phyloP scores from a whole-genome alignment of 2,888 invertebrate genomes.

The Branchipolynoe longqiensis region DNA sequence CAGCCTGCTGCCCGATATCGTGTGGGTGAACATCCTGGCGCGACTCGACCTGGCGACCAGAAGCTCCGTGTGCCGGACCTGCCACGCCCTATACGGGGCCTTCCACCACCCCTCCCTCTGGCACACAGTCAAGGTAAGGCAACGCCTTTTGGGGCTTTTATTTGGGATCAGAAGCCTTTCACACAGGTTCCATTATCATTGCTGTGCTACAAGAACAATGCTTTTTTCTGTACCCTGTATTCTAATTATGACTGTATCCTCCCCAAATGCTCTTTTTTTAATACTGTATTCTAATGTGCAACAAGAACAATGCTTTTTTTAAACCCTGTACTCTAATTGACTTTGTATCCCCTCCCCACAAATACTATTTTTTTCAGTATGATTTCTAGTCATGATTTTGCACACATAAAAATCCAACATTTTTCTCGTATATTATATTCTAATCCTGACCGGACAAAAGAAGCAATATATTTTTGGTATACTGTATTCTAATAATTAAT shows the following conservation, averaged over 20 bases:
- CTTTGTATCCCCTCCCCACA: too few relatives aligned
- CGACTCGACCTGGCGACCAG: conserved; percentile 70
- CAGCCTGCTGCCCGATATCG: conserved; percentile 73
- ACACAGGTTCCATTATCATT: not conserved
- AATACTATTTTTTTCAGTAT: too few relatives aligned
- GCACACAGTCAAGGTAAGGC: conserved; percentile 70
- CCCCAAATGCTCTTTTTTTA: not conserved
- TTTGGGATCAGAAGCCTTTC: not conserved
- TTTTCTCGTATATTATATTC: too few relatives aligned
- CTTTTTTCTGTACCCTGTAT: not conserved
- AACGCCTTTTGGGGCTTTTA: too few relatives aligned
- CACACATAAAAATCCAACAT: too few relatives aligned
- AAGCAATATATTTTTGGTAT: too few relatives aligned
- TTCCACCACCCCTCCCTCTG: conserved; percentile 76
- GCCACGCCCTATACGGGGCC: conserved; percentile 69
- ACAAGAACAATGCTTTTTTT: too few relatives aligned
- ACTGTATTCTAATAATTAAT: too few relatives aligned
- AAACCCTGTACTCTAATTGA: too few relatives aligned
- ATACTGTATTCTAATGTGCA: not conserved
- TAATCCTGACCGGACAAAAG: too few relatives aligned
- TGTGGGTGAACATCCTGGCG: conserved; percentile 72
- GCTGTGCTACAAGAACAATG: not conserved
- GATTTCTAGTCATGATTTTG: too few relatives aligned
- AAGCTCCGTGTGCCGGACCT: conserved; percentile 70
- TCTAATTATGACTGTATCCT: not conserved